Evolutionary conservation across 2,888 invertebrate species (phyloP).

Genomic region (Steinernema hermaphroditum): DNA sequence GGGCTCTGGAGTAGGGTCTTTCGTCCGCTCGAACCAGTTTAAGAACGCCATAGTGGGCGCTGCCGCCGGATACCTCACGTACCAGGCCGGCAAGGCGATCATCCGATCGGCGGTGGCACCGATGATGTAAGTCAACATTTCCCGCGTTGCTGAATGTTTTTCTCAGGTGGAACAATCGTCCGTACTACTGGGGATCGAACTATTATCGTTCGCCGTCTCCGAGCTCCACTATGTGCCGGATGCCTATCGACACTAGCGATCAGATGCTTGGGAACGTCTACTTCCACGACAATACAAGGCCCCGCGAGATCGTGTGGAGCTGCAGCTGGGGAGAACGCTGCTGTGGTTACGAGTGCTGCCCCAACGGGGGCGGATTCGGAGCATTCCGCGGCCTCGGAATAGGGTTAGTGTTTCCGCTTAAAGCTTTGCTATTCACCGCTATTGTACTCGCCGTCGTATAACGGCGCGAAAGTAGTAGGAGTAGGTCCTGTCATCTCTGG

Average conservation of each 20-base stretch:
- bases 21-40: constrained; percentile 57
- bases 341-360: constrained; percentile 64
- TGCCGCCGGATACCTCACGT: constrained; percentile 64
- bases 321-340: constrained; percentile 61
- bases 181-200: constrained; percentile 62
- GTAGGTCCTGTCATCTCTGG: too few relatives aligned
- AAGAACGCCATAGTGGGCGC: constrained; percentile 66
- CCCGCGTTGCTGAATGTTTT: neutral
- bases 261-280: constrained; percentile 62
- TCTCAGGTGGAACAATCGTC: constrained; percentile 61
- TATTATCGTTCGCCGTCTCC: constrained; percentile 51
- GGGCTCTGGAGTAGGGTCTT: constrained; percentile 57
- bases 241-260: constrained; percentile 62
- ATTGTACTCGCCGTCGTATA: neutral
- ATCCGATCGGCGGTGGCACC: constrained; percentile 59
- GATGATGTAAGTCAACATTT: constrained; percentile 56
- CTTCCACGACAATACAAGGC: constrained; percentile 61
- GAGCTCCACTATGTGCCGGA: constrained; percentile 56
- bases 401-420: constrained; percentile 28
- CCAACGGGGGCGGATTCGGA: constrained; percentile 35
- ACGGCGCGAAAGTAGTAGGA: neutral
- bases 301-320: constrained; percentile 65
- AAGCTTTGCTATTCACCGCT: constrained; percentile 5
- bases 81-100: constrained; percentile 63
- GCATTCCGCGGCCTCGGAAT: constrained; percentile 13